Evolutionary conservation across 2,113 vertebrate genomes (phyloP).

Genomic region (Eulacestoma nigropectus): DNA sequence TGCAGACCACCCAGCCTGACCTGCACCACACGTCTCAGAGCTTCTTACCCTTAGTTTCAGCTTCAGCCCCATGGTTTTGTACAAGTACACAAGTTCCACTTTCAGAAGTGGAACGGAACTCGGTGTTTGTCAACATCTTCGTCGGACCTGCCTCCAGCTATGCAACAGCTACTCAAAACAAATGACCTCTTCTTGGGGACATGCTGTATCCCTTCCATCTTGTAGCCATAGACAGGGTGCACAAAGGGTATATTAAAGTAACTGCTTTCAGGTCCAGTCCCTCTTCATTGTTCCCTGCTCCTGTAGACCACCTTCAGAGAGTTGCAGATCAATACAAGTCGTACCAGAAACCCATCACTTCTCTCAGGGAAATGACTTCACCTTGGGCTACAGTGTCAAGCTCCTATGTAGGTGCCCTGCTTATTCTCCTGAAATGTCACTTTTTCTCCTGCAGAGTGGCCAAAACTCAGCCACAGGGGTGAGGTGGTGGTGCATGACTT

Average conservation of each 20-base stretch:
- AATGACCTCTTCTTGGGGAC: background rate
- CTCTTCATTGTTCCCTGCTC: background rate
- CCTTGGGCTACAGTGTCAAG: background rate
- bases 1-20: background rate
- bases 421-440: background rate
- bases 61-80: background rate
- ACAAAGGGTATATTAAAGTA: background rate
- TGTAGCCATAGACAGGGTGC: background rate
- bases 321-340: background rate
- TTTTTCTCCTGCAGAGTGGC: background rate
- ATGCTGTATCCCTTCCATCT: background rate
- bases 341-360: background rate
- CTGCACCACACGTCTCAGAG: background rate
- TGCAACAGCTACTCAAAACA: background rate
- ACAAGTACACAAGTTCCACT: background rate
- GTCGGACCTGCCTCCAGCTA: background rate
- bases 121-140: background rate
- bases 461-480: background rate
- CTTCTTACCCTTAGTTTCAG: background rate
- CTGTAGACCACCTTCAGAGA: background rate
- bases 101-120: background rate
- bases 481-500: background rate
- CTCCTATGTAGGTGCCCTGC: background rate
- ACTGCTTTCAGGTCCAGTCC: background rate
- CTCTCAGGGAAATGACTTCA: background rate